These are phyloP conservation scores for Mechanitis messenoides DNA, from an alignment of 2,888 invertebrate genomes.

Conservation along the genomic window DNA sequence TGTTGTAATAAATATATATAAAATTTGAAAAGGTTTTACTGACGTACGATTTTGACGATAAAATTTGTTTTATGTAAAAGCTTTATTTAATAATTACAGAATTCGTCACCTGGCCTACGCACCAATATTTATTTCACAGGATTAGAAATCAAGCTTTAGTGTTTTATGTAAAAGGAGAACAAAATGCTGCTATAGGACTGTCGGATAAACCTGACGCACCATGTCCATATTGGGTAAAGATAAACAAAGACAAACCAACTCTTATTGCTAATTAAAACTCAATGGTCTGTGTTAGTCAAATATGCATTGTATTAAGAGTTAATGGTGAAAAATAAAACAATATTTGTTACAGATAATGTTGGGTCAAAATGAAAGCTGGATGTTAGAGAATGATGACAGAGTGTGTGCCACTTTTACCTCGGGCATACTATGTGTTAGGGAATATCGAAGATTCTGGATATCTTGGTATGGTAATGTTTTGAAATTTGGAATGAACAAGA, in stretches of 20 bases:
- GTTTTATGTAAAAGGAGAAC: conserved; percentile 17
- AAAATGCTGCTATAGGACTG: conserved; percentile 15
- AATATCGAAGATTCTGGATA: conserved; percentile 67
- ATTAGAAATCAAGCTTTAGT: conserved; percentile 10
- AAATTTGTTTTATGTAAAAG: no score
- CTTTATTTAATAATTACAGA: conserved; percentile 8
- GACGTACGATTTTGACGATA: no score
- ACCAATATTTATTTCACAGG: conserved; percentile 11
- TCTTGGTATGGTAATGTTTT: conserved; percentile 66
- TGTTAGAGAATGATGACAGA: conserved; percentile 11
- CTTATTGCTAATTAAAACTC: background rate
- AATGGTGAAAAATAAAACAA: no score
- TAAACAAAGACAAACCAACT: background rate
- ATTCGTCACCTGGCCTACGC: conserved; percentile 10
- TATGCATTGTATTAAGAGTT: no score
- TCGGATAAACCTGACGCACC: conserved; percentile 10
- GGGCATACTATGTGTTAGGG: conserved; percentile 57
- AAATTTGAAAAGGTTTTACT: no score
- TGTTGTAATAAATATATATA: no score
- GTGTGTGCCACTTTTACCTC: conserved; percentile 6
- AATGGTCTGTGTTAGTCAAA: no score
- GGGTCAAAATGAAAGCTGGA: conserved; percentile 14
- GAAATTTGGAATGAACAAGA: conserved; percentile 55
- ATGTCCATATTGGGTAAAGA: conserved; percentile 22
- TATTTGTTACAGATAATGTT: conserved; percentile 17